Evolutionary conservation across 1,140 invertebrate genomes (phyloP).

Genomic region (Brachionus paranguensis): DNA sequence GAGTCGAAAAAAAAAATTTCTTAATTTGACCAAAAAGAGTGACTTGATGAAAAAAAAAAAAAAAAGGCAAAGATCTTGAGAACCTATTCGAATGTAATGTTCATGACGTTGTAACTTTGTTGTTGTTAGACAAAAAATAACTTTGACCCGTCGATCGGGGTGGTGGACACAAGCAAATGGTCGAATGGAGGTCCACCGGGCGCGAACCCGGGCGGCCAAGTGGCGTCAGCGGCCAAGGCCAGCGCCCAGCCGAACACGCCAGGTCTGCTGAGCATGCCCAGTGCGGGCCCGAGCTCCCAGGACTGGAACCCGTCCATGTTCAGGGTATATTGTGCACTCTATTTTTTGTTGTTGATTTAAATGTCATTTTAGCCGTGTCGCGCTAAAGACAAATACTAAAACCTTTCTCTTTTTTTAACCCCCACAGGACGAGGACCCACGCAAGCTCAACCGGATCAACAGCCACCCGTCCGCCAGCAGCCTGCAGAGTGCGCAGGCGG

Average conservation of each 20-base stretch:
- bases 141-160: slow-evolving; percentile 27
- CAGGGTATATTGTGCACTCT: background rate
- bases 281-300: background rate
- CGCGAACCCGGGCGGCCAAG: background rate
- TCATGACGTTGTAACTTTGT: background rate
- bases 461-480: background rate
- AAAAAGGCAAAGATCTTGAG: background rate
- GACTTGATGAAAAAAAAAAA: too few relatives aligned
- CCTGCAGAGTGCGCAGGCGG: background rate
- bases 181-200: background rate
- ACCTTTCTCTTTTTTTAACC: background rate
- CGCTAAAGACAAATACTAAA: background rate
- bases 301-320: background rate
- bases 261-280: background rate
- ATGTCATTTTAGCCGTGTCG: background rate
- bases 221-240: background rate
- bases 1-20: too few relatives aligned
- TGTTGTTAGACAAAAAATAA: slow-evolving; percentile 37
- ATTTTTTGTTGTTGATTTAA: background rate
- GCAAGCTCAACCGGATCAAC: background rate
- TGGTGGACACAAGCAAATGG: slow-evolving; percentile 38
- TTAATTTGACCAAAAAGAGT: too few relatives aligned
- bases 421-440: background rate
- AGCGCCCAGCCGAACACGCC: background rate
- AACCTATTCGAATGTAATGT: background rate